Conservation (phyloP, 2,888 invertebrate species). For the Dioctria linearis region DNA sequence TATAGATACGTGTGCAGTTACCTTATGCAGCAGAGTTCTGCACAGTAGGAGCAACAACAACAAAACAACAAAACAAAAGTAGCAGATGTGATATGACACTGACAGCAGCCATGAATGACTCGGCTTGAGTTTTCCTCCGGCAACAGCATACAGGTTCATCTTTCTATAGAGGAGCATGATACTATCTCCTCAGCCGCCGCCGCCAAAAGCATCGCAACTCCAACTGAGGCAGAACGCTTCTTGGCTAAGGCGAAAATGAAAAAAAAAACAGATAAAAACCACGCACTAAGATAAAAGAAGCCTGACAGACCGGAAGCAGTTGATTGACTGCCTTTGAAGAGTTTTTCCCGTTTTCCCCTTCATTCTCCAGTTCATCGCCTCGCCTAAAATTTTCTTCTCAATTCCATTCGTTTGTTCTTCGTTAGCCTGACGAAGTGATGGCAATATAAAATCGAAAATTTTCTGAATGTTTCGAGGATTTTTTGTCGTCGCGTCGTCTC, state of each 20-base stretch:
- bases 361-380: background rate
- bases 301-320: conserved; percentile 57
- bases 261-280: background rate
- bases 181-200: background rate
- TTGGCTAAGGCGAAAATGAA: conserved; percentile 4
- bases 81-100: conserved; percentile 30
- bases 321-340: conserved; percentile 57
- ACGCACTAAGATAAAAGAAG: conserved; percentile 24
- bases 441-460: background rate
- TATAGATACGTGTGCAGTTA: no score
- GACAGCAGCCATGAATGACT: background rate
- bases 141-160: background rate
- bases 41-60: background rate
- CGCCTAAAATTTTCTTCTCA: background rate
- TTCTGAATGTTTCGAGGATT: background rate
- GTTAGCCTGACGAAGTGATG: background rate
- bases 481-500: background rate
- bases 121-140: background rate
- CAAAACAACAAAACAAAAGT: background rate
- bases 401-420: background rate
- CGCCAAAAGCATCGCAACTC: background rate
- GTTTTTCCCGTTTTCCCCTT: conserved; percentile 1
- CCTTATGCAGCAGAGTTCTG: background rate
- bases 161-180: background rate
- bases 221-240: conserved; percentile 8